These are phyloP conservation scores for Conistra vaccinii DNA, from an alignment of 2,888 invertebrate species.

Conservation along the genomic window DNA sequence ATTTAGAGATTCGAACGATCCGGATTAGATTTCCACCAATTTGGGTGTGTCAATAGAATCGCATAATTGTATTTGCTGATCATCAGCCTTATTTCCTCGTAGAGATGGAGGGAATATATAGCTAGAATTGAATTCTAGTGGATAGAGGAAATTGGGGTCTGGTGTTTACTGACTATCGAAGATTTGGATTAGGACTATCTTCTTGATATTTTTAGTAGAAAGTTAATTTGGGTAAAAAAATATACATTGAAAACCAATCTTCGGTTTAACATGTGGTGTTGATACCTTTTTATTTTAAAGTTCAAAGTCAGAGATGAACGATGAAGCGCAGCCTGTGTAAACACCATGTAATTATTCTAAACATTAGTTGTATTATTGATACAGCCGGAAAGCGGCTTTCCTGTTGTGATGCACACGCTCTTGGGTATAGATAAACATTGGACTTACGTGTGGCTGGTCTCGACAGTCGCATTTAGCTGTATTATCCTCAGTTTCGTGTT, in stretches of 20 bases:
- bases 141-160: not conserved
- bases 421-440: conserved; percentile 60
- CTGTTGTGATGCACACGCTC: conserved; percentile 64
- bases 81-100: conserved; percentile 13
- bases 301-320: conserved; percentile 55
- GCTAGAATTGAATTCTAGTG: conserved; percentile 15
- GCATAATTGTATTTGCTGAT: conserved; percentile 21
- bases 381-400: conserved; percentile 71
- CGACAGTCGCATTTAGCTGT: conserved; percentile 6
- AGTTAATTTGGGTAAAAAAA: conserved; percentile 12
- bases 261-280: conserved; percentile 22
- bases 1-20: conserved; percentile 16
- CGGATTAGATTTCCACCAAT: conserved; percentile 31
- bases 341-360: conserved; percentile 66
- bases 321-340: conserved; percentile 61
- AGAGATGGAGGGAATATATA: not conserved
- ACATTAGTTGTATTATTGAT: conserved; percentile 69
- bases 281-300: conserved; percentile 44
- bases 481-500: conserved; percentile 25
- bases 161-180: not conserved
- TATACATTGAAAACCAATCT: not conserved
- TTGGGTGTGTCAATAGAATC: conserved; percentile 16
- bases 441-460: conserved; percentile 34
- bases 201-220: not conserved
- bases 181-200: not conserved